These are phyloP conservation scores for Aurelia aurita complex sp. Pacific DNA, from an alignment of 30 jellyfish, hydroid and myxozoan species.

Conservation along the genomic window DNA sequence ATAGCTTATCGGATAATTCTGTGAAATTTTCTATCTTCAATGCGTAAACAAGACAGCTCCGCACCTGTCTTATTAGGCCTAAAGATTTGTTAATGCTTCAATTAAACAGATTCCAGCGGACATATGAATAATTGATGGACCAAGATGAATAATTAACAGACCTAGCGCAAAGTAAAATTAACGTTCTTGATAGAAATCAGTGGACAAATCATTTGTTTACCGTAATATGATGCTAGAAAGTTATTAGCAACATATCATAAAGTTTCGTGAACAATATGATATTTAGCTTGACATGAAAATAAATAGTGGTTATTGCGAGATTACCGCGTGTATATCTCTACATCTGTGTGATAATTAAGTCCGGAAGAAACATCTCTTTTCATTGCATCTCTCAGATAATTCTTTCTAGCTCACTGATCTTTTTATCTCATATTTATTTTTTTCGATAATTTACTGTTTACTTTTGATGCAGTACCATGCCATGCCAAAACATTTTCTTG, in stretches of 20 bases:
- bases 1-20: neutral
- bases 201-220: neutral
- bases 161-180: neutral
- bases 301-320: no score
- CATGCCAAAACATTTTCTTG: no score
- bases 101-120: constrained; percentile 27
- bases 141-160: constrained; percentile 17
- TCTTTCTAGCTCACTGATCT: no score
- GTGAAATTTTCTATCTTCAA: constrained; percentile 1
- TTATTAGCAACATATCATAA: neutral
- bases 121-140: constrained; percentile 17
- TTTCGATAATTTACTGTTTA: no score
- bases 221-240: neutral
- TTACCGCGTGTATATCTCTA: no score
- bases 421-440: no score
- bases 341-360: no score
- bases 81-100: constrained; percentile 25
- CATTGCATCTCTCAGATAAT: no score
- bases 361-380: no score
- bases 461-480: no score
- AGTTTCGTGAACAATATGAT: neutral
- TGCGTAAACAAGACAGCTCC: constrained; percentile 6
- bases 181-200: neutral
- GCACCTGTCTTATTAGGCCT: constrained; percentile 36
- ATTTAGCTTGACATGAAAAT: no score